Conservation (phyloP, 1,140 invertebrate genomes). For the Charaxes varanes region DNA sequence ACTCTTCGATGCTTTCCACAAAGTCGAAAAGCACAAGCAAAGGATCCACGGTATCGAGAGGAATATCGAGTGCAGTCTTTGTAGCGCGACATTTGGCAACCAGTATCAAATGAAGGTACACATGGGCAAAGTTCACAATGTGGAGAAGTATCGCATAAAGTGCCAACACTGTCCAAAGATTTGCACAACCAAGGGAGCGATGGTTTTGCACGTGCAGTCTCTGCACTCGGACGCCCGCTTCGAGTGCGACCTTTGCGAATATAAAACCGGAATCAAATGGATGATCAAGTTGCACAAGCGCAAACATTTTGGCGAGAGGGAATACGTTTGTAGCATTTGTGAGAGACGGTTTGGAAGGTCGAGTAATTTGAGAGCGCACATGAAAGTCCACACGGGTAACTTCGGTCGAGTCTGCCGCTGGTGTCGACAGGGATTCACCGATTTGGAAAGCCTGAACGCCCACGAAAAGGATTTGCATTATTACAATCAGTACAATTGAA, state of each 20-base stretch:
- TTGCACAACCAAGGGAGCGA: constrained; percentile 38
- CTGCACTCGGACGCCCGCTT: constrained; percentile 30
- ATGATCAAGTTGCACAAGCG: constrained; percentile 40
- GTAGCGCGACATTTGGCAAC: constrained; percentile 28
- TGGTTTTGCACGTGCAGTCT: constrained; percentile 35
- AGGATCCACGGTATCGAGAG: constrained; percentile 25
- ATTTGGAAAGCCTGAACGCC: constrained; percentile 24
- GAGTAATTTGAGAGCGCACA: constrained; percentile 40
- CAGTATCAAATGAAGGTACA: constrained; percentile 43
- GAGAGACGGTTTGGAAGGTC: constrained; percentile 35
- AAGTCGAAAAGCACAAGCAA: constrained; percentile 32
- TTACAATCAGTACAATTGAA: constrained; percentile 19
- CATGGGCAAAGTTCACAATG: constrained; percentile 46
- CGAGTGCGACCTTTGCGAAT: constrained; percentile 43
- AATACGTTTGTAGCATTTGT: constrained; percentile 38
- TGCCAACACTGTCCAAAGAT: constrained; percentile 42
- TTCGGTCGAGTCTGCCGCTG: constrained; percentile 37
- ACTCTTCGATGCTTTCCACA: constrained; percentile 27
- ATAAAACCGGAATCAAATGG: constrained; percentile 38
- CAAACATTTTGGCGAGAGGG: constrained; percentile 38
- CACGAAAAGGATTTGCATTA: constrained; percentile 37
- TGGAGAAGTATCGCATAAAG: constrained; percentile 41
- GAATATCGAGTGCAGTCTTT: constrained; percentile 28
- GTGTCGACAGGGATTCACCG: constrained; percentile 33
- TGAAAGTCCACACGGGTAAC: constrained; percentile 44